Conservation (phyloP, 2,113 vertebrate species). For the Helogale parvula region DNA sequence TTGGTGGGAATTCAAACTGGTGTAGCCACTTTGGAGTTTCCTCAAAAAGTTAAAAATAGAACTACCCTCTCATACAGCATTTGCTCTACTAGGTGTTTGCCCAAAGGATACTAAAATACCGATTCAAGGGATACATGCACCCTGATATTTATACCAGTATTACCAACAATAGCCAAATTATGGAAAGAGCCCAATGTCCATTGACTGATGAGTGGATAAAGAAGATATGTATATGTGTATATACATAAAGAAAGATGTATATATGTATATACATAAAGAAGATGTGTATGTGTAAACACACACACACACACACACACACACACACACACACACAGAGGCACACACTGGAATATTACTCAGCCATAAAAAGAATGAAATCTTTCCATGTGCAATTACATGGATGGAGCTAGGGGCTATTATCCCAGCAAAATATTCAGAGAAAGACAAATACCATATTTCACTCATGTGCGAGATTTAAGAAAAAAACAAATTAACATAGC, state of each 20-base stretch:
- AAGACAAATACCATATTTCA: not conserved
- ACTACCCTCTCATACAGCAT: no score
- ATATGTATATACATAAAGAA: no score
- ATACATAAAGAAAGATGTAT: no score
- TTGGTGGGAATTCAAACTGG: not conserved
- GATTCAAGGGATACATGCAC: not conserved
- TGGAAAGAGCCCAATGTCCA: not conserved
- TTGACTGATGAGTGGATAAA: not conserved
- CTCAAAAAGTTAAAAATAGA: not conserved
- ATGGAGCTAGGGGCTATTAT: not conserved
- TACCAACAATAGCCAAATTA: not conserved
- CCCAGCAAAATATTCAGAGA: not conserved
- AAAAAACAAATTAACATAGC: not conserved
- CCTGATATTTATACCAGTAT: not conserved
- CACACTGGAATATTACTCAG: not conserved
- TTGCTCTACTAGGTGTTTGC: no score
- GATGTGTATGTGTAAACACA: no score
- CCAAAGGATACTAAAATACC: no score
- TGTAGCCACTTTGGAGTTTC: not conserved
- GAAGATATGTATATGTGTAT: not conserved
- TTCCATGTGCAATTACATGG: not conserved
- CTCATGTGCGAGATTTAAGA: not conserved
- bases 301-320: no score
- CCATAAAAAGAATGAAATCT: not conserved
- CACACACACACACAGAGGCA: no score